Conservation (phyloP, 1,140 invertebrate species). For the Akabosia matsudoensis region DNA sequence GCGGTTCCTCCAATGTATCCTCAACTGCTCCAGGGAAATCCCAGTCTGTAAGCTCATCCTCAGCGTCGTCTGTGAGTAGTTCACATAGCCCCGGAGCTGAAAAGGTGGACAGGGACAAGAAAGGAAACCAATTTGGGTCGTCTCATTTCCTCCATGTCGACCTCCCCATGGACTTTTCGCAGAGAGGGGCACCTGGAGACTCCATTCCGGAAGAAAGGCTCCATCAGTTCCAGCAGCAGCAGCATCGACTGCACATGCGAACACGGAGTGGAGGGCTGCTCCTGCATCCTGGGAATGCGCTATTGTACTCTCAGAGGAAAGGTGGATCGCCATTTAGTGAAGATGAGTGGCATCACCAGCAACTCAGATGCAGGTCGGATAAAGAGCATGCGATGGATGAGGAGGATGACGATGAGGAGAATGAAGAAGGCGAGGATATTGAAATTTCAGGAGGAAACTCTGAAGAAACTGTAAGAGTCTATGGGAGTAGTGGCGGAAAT, state of each 20-base stretch:
- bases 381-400: neutral
- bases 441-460: constrained; percentile 39
- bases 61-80: constrained; percentile 16
- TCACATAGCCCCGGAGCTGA: constrained; percentile 14
- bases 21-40: neutral
- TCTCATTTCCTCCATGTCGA: neutral
- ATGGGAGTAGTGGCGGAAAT: too few species aligned
- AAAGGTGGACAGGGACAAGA: neutral
- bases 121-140: neutral
- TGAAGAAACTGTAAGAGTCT: too few species aligned
- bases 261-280: neutral
- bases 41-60: neutral
- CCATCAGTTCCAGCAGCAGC: neutral
- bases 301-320: constrained; percentile 27
- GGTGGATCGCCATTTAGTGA: constrained; percentile 38
- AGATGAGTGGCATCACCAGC: neutral
- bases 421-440: constrained; percentile 42
- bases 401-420: constrained; percentile 24
- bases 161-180: constrained; percentile 45
- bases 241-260: neutral
- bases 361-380: neutral
- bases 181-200: constrained; percentile 6
- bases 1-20: neutral
- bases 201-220: neutral
- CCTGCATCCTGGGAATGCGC: neutral